Evolutionary conservation across 2,797 vertebrate species (phyloP).

Genomic region (Sebastes umbrosus): DNA sequence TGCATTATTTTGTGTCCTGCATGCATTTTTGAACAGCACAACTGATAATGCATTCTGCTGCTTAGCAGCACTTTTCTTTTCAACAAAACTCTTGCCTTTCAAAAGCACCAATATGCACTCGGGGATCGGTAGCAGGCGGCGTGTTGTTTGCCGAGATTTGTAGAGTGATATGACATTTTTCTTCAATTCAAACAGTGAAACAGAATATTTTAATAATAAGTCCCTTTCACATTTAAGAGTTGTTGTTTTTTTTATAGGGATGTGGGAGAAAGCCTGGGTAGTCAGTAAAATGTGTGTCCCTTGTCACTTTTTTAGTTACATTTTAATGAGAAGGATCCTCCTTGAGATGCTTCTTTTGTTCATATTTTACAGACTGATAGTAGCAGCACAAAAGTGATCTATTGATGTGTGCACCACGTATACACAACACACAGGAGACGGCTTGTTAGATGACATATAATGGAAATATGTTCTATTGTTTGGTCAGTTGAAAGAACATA

Average conservation of each 20-base stretch:
- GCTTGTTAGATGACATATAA: background rate
- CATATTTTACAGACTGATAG: slow-evolving; percentile 13
- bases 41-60: background rate
- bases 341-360: slow-evolving; percentile 4
- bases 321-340: slow-evolving; percentile 32
- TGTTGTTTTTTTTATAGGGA: background rate
- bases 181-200: slow-evolving; percentile 14
- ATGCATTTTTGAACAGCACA: background rate
- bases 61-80: background rate
- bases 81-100: background rate
- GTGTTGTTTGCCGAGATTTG: slow-evolving; percentile 20
- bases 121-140: background rate
- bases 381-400: slow-evolving; percentile 9
- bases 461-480: background rate
- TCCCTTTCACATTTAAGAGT: slow-evolving; percentile 2
- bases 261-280: background rate
- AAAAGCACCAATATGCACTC: slow-evolving; percentile 18
- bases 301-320: background rate
- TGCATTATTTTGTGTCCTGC: background rate
- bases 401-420: background rate
- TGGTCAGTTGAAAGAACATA: background rate
- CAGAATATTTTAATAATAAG: slow-evolving; percentile 24
- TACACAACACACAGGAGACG: background rate
- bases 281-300: background rate
- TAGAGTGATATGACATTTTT: slow-evolving; percentile 25